These are phyloP conservation scores for Netelia inedita DNA, from an alignment of 2,888 invertebrate genomes.

Conservation along the genomic window DNA sequence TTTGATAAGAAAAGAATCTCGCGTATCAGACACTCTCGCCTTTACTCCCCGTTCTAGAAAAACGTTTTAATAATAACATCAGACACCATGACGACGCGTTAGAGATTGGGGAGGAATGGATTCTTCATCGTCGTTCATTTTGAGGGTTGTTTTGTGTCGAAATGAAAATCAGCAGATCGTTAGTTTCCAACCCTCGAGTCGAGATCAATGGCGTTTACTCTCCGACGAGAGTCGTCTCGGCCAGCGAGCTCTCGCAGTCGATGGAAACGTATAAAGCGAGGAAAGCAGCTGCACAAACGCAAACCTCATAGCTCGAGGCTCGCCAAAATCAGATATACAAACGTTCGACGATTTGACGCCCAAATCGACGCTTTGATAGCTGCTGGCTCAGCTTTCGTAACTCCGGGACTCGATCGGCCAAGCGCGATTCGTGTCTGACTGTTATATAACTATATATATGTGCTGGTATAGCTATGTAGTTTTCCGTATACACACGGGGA, in stretches of 20 bases:
- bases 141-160: background rate
- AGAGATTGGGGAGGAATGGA: background rate
- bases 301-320: slow-evolving; percentile 4
- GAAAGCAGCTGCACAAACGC: slow-evolving; percentile 7
- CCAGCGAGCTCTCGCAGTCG: background rate
- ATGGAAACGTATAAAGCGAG: background rate
- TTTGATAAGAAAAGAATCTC: slow-evolving; percentile 42
- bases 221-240: background rate
- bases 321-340: slow-evolving; percentile 58
- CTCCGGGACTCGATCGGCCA: slow-evolving; percentile 42
- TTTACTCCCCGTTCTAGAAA: background rate
- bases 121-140: background rate
- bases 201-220: background rate
- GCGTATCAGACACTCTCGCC: slow-evolving; percentile 10
- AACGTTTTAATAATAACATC: slow-evolving; percentile 7
- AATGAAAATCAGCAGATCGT: background rate
- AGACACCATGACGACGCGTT: background rate
- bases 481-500: slow-evolving; percentile 28
- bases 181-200: background rate
- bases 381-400: slow-evolving; percentile 48
- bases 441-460: slow-evolving; percentile 18
- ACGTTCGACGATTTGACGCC: slow-evolving; percentile 45
- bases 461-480: background rate
- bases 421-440: slow-evolving; percentile 38
- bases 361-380: slow-evolving; percentile 60